Evolutionary conservation across 2,797 vertebrate genomes (phyloP).

Genomic region (Danio kyathit): DNA sequence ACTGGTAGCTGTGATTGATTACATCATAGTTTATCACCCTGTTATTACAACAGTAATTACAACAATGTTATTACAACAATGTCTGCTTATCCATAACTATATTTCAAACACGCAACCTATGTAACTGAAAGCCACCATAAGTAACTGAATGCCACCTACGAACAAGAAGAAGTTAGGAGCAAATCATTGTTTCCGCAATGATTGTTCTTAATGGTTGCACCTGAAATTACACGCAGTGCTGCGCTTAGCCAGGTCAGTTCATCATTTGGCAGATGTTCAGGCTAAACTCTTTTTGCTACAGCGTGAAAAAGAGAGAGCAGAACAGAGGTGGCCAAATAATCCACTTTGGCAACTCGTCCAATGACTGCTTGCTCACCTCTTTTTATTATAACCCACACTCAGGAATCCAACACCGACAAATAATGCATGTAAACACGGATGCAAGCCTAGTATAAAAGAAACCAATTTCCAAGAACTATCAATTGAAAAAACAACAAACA

Average conservation of each 20-base stretch:
- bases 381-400: conserved; percentile 42
- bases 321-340: conserved; percentile 73
- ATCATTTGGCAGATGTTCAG: conserved; percentile 73
- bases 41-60: background rate
- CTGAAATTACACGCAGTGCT: conserved; percentile 71
- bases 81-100: background rate
- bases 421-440: background rate
- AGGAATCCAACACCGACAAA: background rate
- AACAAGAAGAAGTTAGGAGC: conserved; percentile 6
- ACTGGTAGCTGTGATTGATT: conserved; percentile 8
- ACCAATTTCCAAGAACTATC: background rate
- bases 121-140: background rate
- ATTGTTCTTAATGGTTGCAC: conserved; percentile 75
- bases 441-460: background rate
- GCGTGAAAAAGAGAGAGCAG: conserved; percentile 48
- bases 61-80: background rate
- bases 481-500: background rate
- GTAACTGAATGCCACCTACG: conserved; percentile 5
- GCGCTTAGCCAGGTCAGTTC: conserved; percentile 76
- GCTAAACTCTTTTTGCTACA: conserved; percentile 67
- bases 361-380: conserved; percentile 69
- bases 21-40: background rate
- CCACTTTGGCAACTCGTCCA: conserved; percentile 74
- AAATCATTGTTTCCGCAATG: conserved; percentile 67
- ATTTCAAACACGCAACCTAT: background rate